Evolutionary conservation across 2,888 invertebrate species (phyloP).

Genomic region (Protophormia terraenovae): DNA sequence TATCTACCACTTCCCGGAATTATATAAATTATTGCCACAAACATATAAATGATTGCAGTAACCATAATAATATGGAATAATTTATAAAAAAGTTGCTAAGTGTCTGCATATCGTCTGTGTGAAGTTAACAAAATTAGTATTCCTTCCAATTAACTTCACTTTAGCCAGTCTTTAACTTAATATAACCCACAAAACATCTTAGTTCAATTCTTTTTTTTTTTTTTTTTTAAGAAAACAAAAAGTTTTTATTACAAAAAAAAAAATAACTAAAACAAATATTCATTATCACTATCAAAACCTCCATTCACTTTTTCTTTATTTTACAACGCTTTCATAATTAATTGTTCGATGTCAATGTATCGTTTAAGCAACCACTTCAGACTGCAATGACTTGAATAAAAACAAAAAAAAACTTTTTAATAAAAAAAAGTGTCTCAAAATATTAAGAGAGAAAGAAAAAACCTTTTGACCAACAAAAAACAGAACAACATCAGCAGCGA

Average conservation of each 20-base stretch:
- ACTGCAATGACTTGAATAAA: conserved; percentile 1
- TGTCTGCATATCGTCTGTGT: no score
- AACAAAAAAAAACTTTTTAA: conserved; percentile 37
- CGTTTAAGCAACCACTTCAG: conserved; percentile 65
- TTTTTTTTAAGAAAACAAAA: no score
- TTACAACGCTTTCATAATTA: conserved; percentile 68
- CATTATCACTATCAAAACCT: conserved; percentile 59
- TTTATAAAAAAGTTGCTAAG: no score
- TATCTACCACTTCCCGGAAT: no score
- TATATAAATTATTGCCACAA: no score
- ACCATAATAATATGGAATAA: no score
- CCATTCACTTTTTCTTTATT: conserved; percentile 58
- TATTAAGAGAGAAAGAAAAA: not conserved
- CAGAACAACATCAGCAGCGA: not conserved
- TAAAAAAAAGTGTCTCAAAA: not conserved
- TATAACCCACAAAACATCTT: not conserved
- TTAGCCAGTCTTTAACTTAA: not conserved
- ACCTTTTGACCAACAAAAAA: conserved; percentile 8
- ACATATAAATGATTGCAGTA: no score
- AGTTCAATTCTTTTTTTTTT: not conserved
- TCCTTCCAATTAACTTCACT: not conserved
- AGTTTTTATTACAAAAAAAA: not conserved
- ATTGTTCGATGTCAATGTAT: conserved; percentile 66
- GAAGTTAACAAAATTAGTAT: not conserved
- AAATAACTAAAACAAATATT: conserved; percentile 44